phyloP scores from a whole-genome alignment of 2,888 invertebrate species.

The Cephus sareptanus region DNA sequence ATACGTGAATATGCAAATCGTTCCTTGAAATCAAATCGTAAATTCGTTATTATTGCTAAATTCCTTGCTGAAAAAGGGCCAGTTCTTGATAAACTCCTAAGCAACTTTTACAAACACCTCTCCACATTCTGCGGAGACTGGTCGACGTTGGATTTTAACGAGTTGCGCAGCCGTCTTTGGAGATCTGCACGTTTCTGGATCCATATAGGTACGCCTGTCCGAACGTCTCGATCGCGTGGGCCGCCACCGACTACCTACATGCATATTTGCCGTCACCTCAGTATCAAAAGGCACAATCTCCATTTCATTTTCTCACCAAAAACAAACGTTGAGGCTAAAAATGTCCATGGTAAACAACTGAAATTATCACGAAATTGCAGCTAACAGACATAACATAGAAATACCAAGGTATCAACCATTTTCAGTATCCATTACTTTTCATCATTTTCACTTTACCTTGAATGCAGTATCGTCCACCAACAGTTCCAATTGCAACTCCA shows the following conservation, averaged over 20 bases:
- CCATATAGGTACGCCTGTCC: constrained; percentile 38
- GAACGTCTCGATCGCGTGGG: constrained; percentile 25
- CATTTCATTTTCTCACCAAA: background rate
- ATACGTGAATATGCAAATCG: background rate
- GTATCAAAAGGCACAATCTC: constrained; percentile 12
- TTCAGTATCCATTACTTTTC: background rate
- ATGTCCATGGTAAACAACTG: constrained; percentile 50
- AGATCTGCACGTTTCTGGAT: constrained; percentile 35
- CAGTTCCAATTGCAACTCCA: background rate
- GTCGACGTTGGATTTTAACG: constrained; percentile 26
- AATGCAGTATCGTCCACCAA: background rate
- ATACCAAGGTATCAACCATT: background rate
- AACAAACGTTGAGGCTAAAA: background rate
- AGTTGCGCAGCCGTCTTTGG: constrained; percentile 39
- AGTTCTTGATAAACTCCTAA: constrained; percentile 31
- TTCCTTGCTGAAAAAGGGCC: background rate
- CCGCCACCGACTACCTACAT: constrained; percentile 17
- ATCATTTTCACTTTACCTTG: background rate
- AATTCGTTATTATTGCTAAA: background rate
- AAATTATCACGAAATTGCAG: constrained; percentile 65
- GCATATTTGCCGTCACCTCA: constrained; percentile 7
- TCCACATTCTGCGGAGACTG: constrained; percentile 19
- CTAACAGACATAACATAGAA: background rate
- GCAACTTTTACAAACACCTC: constrained; percentile 23
- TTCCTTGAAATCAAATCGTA: background rate